These are phyloP conservation scores for Hyposmocoma kahamanoa DNA, from an alignment of 1,140 invertebrate species.

Conservation along the genomic window DNA sequence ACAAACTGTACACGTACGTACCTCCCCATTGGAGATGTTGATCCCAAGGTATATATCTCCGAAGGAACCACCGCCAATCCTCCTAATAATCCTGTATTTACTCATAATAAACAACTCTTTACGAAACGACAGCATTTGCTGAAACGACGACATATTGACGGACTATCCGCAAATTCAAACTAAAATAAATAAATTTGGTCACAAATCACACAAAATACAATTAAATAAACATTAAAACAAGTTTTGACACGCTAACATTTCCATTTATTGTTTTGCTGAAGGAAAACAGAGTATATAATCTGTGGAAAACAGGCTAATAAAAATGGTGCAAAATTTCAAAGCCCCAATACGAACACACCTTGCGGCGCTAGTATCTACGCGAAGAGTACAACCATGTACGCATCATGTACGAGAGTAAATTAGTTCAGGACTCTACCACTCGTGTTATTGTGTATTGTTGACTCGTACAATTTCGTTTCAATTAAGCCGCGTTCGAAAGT, in stretches of 20 bases:
- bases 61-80: slow-evolving; percentile 98
- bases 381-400: too few species aligned
- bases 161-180: slow-evolving; percentile 8
- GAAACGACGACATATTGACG: slow-evolving; percentile 31
- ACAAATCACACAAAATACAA: slow-evolving; percentile 21
- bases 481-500: too few species aligned
- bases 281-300: too few species aligned
- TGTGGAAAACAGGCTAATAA: too few species aligned
- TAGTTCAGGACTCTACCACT: too few species aligned
- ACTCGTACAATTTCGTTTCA: too few species aligned
- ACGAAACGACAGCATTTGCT: slow-evolving; percentile 26
- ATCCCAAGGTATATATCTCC: slow-evolving; percentile 99
- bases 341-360: too few species aligned
- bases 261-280: slow-evolving; percentile 23
- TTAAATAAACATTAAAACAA: slow-evolving; percentile 26
- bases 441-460: too few species aligned
- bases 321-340: too few species aligned
- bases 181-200: slow-evolving; percentile 24
- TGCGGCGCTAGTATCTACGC: too few species aligned
- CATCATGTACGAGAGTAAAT: too few species aligned
- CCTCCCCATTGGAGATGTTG: slow-evolving; percentile 96
- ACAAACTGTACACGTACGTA: too few species aligned
- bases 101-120: slow-evolving; percentile 78
- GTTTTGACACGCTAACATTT: slow-evolving; percentile 38
- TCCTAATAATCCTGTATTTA: slow-evolving; percentile 96